Evolutionary conservation across 2,888 invertebrate genomes (phyloP).

Genomic region (Barypeithes pellucidus): DNA sequence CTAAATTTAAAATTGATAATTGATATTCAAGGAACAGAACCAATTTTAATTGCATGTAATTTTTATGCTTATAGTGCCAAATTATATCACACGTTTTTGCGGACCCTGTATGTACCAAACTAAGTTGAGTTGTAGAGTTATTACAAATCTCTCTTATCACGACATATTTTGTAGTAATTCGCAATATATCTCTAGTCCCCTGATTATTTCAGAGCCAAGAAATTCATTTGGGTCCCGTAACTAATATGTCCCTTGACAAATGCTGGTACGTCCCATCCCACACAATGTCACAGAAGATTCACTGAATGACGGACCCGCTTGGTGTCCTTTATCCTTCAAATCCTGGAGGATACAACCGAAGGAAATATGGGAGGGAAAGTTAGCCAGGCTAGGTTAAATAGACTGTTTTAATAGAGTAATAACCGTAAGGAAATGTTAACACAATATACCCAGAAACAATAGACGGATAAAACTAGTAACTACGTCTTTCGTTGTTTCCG

Average conservation of each 20-base stretch:
- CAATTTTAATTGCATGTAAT: no score
- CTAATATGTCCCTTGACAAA: slow-evolving; percentile 24
- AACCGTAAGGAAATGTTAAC: not conserved
- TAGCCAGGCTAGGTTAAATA: not conserved
- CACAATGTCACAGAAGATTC: slow-evolving; percentile 21
- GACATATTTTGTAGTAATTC: not conserved
- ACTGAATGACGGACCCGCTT: slow-evolving; percentile 12
- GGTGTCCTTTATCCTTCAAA: slow-evolving; percentile 26
- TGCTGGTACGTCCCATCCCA: slow-evolving; percentile 16
- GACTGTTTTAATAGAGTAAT: slow-evolving; percentile 9
- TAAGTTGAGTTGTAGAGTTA: not conserved
- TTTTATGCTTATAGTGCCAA: no score
- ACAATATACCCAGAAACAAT: not conserved
- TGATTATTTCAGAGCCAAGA: slow-evolving; percentile 10
- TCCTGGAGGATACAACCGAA: slow-evolving; percentile 14
- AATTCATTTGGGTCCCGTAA: slow-evolving; percentile 10
- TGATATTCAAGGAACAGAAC: no score
- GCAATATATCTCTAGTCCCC: slow-evolving; percentile 4
- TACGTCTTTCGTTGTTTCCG: not conserved
- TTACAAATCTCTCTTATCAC: not conserved
- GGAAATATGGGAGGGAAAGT: not conserved
- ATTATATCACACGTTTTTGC: no score
- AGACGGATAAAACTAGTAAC: not conserved
- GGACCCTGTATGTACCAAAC: not conserved
- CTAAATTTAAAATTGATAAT: no score